Base-by-base conservation (phyloP, 2,797 vertebrate genomes). In the Lacerta viridis region DNA sequence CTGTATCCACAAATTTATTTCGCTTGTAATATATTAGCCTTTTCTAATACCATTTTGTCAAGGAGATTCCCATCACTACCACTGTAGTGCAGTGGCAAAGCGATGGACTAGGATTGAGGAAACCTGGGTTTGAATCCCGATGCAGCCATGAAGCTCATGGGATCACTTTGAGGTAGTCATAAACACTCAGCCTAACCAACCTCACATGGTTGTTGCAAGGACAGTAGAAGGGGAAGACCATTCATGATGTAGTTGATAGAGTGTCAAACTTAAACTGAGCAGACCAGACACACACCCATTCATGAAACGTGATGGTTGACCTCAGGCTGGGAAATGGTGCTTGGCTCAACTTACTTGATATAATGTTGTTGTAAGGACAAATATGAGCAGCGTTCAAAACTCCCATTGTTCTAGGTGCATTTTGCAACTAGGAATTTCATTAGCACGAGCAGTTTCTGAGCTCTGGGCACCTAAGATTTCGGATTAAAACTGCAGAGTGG, bases 11-110 rank as follows among this genome's bases (percentile, higher is more conserved):
- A 2, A 2, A 59, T 87, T 76, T 50, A 43, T 25, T 0, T 81
- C 5, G 43, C 33, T 80, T 90, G 13, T 81, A 0, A 1, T 86
- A 82, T 71, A 27, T 0, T 3, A 23, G 15, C 36, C 39, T 66
- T 89, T 88, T n/a, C 9, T 80, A 41, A 83, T 86, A 39, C 66
- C 66, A 80, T 72, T 87, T 25, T 94, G 69, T 89, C 20, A 43
- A 61, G 11, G 79, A 59, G 4, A 66, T 74, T 33, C 41, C 55
- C 39, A 17, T 1, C 23, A 3, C 27, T 13, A 20, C 74, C 83
- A n/a, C 59, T 87, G 64, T 55, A 13, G 50, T 55, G 39, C 87
- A 46, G n/a, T 64, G 0, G 0, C 25, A 82, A 2, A 76, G 81
- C 80, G 39, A 29, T 85, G 18, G 20, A 80, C 77, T 69, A 69